Conservation (phyloP, 2,888 invertebrate genomes). For the Pseudanteris insignis region DNA sequence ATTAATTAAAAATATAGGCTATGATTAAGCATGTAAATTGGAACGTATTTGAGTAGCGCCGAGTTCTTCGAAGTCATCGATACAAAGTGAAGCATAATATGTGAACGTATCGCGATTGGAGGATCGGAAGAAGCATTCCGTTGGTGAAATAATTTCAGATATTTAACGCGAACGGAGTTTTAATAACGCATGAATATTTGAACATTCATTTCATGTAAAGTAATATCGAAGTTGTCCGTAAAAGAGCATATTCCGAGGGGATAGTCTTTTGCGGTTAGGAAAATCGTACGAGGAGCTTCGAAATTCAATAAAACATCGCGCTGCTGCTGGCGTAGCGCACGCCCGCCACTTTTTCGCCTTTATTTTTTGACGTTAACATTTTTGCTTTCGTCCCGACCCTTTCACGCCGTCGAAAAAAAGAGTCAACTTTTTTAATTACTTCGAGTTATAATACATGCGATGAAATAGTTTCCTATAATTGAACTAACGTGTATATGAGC, state of each 20-base stretch:
- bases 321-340: constrained; percentile 7
- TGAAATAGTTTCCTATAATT: constrained; percentile 46
- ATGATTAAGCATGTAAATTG: too few relatives aligned
- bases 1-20: too few relatives aligned
- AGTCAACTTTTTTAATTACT: constrained; percentile 45
- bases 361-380: constrained; percentile 40
- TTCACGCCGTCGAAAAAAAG: constrained; percentile 25
- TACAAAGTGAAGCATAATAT: too few relatives aligned
- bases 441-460: constrained; percentile 43
- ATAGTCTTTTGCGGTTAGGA: constrained; percentile 40
- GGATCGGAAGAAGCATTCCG: too few relatives aligned
- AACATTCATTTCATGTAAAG: constrained; percentile 40
- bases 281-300: constrained; percentile 43
- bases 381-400: constrained; percentile 32
- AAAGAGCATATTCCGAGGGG: constrained; percentile 36
- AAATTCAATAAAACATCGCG: constrained; percentile 42
- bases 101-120: too few relatives aligned
- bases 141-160: constrained; percentile 27
- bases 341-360: constrained; percentile 14
- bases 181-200: constrained; percentile 42
- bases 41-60: too few relatives aligned
- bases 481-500: constrained; percentile 40
- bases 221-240: constrained; percentile 43
- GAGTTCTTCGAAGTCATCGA: too few relatives aligned
- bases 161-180: constrained; percentile 31